A percentile compares a stretch with the other conserved stretches of the same genome.
These are phyloP conservation scores for Pyxicephalus adspersus DNA, from an alignment of 2,113 vertebrate genomes.

Conservation along the genomic window DNA sequence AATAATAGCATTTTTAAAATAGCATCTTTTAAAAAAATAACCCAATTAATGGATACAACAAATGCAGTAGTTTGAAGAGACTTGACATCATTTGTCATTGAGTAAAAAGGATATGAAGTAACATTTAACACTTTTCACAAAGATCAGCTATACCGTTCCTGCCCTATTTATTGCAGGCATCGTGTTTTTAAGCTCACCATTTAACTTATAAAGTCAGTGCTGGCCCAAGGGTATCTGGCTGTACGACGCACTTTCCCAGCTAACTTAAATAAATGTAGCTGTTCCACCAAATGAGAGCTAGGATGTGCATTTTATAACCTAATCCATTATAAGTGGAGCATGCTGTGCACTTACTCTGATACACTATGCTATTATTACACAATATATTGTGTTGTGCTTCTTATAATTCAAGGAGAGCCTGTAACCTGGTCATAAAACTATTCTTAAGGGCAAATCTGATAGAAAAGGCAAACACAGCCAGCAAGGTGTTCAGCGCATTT, in stretches of 20 bases:
- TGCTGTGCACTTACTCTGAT: slow-evolving; percentile 9
- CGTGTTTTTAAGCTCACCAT: slow-evolving; percentile 10
- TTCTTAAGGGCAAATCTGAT: slow-evolving; percentile 18
- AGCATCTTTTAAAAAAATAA: background rate
- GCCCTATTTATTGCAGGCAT: slow-evolving; percentile 26
- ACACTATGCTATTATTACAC: slow-evolving; percentile 29
- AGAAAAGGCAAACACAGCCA: slow-evolving; percentile 5
- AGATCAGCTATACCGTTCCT: background rate
- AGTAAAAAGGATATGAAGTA: background rate
- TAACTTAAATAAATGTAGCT: slow-evolving; percentile 23
- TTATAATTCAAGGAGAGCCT: slow-evolving; percentile 16
- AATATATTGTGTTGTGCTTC: slow-evolving; percentile 30
- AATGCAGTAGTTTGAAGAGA: background rate
- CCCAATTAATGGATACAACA: background rate
- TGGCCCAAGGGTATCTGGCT: slow-evolving; percentile 22
- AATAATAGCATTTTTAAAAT: background rate
- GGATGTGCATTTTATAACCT: slow-evolving; percentile 14
- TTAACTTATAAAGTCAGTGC: slow-evolving; percentile 13
- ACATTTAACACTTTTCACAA: background rate
- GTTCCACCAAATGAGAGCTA: slow-evolving; percentile 9
- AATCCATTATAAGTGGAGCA: slow-evolving; percentile 13
- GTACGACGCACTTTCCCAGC: background rate
- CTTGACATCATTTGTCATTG: background rate
- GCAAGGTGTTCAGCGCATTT: background rate
- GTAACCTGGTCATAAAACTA: slow-evolving; percentile 26